A percentile compares a stretch with the other conserved stretches of the same genome.
phyloP scores from a whole-genome alignment of 1,140 invertebrate species.

The Drosophila subpulchrella region DNA sequence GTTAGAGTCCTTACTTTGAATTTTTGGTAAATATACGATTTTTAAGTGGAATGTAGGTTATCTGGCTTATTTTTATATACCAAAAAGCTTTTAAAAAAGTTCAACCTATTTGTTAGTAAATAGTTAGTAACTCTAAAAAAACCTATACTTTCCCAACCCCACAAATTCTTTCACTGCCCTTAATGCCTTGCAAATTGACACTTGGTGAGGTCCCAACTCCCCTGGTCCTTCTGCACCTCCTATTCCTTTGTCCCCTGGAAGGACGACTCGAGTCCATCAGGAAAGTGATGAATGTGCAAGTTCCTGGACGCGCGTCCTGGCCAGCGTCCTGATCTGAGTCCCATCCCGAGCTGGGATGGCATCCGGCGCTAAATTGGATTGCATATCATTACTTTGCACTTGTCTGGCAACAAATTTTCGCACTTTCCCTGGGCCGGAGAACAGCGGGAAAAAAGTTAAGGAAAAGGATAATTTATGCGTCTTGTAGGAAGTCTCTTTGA shows the following conservation, averaged over 20 bases:
- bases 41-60: too few species aligned
- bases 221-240: neutral
- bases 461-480: conserved; percentile 81
- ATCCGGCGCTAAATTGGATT: conserved; percentile 73
- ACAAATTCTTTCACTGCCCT: conserved; percentile 12
- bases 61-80: too few species aligned
- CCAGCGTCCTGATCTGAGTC: conserved; percentile 40
- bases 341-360: conserved; percentile 43
- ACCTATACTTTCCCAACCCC: neutral
- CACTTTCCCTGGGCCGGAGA: conserved; percentile 47
- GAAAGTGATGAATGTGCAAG: conserved; percentile 82
- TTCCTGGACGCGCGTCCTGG: conserved; percentile 48
- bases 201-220: conserved; percentile 36
- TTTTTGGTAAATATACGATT: neutral
- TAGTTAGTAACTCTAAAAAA: neutral
- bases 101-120: too few species aligned
- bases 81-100: too few species aligned
- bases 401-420: conserved; percentile 75
- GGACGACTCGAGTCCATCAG: conserved; percentile 57
- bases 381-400: conserved; percentile 83
- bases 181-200: conserved; percentile 81
- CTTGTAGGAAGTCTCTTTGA: conserved; percentile 52
- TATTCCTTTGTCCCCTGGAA: neutral
- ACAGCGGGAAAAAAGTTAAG: conserved; percentile 25
- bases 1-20: neutral